phyloP scores from a whole-genome alignment of 2,888 invertebrate species.

The Torymus auratus region DNA sequence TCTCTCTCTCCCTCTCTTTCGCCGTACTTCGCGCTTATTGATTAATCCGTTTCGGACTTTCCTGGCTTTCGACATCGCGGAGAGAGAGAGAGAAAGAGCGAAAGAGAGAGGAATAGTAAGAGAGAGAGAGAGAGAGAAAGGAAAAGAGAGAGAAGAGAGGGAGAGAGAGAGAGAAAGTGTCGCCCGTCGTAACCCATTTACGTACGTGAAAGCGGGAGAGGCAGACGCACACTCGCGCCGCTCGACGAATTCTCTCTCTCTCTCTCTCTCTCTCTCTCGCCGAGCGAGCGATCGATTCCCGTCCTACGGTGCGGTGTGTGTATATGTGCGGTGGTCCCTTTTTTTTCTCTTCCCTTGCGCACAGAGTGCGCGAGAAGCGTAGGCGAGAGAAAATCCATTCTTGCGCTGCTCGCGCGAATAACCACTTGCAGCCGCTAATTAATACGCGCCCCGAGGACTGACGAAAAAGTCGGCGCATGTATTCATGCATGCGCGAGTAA shows the following conservation, averaged over 20 bases:
- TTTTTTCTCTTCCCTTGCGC: constrained; percentile 10
- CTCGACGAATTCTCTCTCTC: not conserved
- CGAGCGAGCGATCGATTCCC: constrained; percentile 38
- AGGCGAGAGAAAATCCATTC: too few relatives aligned
- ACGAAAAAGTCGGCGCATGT: too few relatives aligned
- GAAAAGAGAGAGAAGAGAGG: not conserved
- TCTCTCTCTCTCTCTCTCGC: not conserved
- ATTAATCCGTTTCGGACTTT: too few relatives aligned
- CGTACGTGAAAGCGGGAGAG: constrained; percentile 5
- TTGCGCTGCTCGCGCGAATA: not conserved
- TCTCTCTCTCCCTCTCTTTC: too few relatives aligned
- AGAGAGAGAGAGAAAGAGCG: constrained; percentile 46
- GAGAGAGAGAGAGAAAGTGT: not conserved
- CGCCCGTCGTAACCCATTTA: not conserved
- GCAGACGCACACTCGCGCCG: not conserved
- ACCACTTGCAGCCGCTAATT: constrained; percentile 8
- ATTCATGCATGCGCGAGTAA: too few relatives aligned
- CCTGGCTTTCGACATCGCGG: constrained; percentile 14
- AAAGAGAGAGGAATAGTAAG: not conserved
- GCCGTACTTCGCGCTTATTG: too few relatives aligned
- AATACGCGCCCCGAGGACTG: constrained; percentile 3
- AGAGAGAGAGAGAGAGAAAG: not conserved
- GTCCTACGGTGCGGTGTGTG: too few relatives aligned
- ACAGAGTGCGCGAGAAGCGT: too few relatives aligned
- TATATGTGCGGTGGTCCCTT: not conserved